Base-by-base conservation (phyloP, 2,113 vertebrate species). In the Scalopus aquaticus region DNA sequence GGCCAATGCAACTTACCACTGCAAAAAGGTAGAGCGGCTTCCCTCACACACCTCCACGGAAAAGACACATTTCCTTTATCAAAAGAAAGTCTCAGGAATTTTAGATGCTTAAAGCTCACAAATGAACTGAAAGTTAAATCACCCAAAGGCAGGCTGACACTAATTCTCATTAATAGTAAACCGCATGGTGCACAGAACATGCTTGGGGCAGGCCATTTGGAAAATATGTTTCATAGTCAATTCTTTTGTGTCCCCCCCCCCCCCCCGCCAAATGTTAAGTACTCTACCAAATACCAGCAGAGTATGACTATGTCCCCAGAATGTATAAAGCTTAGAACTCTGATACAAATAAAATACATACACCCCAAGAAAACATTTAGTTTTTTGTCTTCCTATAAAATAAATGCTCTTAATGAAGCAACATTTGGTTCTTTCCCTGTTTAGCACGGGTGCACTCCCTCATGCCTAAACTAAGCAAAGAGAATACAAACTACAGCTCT, bases 1-100 rank as follows among this genome's bases (percentile, higher is more conserved):
- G 97, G 99, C 98, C 94, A 99, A 99, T 32, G 99, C 99, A 32
- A 99, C 99, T 54, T 99, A 99, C 97, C 99, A 99, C 97, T 99
- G 99, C 98, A 99, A 99, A 97, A 99, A 99, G 98, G 99, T 99
- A 99, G 84, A 95, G 90, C 51, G 1, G 69, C 89, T 65, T 37
- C n/a, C 73, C 30, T 30, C 0, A 0, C 1, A 17, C 19, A 9
- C 37, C 0, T 6, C 80, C 91, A 0, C 0, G 65, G 70, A 46
- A n/a, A 32, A 49, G 44, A 20, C 37, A 35, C 37, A 6, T 17
- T 46, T 10, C 83, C 46, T 10, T 22, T 20, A 22, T 32, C 39
- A 9, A 58, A 35, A 70, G 72, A 65, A 42, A 17, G 0, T 24
- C 9, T 13, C 35, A 77, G 15, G 46, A 30, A 13, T 42, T 84